phyloP scores from a whole-genome alignment of 1,140 invertebrate genomes.

The Trigoniulus corallinus region DNA sequence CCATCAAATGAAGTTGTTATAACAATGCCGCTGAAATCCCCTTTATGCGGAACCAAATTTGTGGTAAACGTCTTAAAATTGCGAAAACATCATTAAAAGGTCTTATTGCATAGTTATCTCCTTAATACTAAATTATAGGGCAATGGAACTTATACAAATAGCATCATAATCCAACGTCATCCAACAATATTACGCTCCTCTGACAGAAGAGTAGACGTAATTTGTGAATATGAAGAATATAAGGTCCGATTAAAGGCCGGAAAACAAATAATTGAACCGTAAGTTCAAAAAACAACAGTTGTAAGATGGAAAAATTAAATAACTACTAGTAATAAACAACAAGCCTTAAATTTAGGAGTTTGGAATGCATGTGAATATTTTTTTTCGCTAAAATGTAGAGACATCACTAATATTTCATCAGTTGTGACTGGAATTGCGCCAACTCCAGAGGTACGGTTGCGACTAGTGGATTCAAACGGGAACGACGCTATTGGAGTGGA shows the following conservation, averaged over 20 bases:
- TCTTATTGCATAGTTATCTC: conserved; percentile 3
- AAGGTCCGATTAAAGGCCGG: background rate
- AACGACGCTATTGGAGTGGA: background rate
- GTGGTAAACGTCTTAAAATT: conserved; percentile 9
- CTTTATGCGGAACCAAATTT: conserved; percentile 12
- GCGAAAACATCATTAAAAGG: background rate
- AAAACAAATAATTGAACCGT: conserved; percentile 10
- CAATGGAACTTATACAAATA: background rate
- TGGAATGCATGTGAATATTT: background rate
- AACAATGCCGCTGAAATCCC: conserved; percentile 10
- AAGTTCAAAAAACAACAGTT: background rate
- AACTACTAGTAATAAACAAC: background rate
- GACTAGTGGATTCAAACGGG: background rate
- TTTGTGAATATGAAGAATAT: conserved; percentile 1
- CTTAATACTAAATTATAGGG: no score
- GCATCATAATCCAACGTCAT: background rate
- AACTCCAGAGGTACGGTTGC: background rate
- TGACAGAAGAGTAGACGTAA: background rate
- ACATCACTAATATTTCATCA: background rate
- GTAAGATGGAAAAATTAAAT: no score
- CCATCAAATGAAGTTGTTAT: conserved; percentile 6
- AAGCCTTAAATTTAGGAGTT: background rate
- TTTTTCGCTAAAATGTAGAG: background rate
- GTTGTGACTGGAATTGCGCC: background rate
- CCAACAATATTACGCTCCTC: background rate